Evolutionary conservation across 1,140 invertebrate species (phyloP).

Genomic region (Zaprionus ornatus): DNA sequence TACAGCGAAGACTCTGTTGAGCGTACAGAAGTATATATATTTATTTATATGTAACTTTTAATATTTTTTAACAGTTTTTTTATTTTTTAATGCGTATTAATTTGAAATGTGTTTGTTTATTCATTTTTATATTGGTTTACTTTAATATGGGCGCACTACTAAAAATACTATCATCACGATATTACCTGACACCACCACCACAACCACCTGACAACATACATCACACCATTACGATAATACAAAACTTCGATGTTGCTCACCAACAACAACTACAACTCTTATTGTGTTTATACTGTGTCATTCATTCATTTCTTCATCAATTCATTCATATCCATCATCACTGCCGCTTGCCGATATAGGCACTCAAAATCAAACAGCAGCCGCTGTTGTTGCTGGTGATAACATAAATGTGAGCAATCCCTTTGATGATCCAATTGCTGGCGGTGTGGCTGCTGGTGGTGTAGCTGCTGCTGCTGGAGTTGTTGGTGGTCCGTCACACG

Average conservation of each 20-base stretch:
- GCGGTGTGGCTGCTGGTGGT: slow-evolving; percentile 47
- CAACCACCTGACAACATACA: slow-evolving; percentile 46
- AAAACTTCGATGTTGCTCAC: slow-evolving; percentile 30
- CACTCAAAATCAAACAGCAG: slow-evolving; percentile 83
- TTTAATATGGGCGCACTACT: slow-evolving; percentile 72
- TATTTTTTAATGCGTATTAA: slow-evolving; percentile 41
- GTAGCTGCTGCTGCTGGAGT: slow-evolving; percentile 34
- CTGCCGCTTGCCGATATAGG: slow-evolving; percentile 56
- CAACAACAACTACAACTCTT: slow-evolving; percentile 27
- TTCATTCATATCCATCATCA: slow-evolving; percentile 51
- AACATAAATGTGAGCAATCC: slow-evolving; percentile 92
- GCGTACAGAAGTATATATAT: slow-evolving; percentile 4
- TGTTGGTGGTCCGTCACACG: slow-evolving; percentile 56
- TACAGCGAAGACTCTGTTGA: neutral
- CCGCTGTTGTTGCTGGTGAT: slow-evolving; percentile 85
- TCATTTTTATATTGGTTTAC: slow-evolving; percentile 80
- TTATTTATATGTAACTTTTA: neutral
- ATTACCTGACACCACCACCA: slow-evolving; percentile 47
- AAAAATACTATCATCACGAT: slow-evolving; percentile 46
- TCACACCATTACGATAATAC: slow-evolving; percentile 37
- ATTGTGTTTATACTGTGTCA: slow-evolving; percentile 70
- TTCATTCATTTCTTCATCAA: slow-evolving; percentile 71
- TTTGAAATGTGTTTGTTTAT: slow-evolving; percentile 71
- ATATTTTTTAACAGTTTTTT: slow-evolving; percentile 24
- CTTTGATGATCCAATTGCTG: slow-evolving; percentile 89